Conservation (phyloP, 1,140 invertebrate species). For the Solenopsis fugax region DNA sequence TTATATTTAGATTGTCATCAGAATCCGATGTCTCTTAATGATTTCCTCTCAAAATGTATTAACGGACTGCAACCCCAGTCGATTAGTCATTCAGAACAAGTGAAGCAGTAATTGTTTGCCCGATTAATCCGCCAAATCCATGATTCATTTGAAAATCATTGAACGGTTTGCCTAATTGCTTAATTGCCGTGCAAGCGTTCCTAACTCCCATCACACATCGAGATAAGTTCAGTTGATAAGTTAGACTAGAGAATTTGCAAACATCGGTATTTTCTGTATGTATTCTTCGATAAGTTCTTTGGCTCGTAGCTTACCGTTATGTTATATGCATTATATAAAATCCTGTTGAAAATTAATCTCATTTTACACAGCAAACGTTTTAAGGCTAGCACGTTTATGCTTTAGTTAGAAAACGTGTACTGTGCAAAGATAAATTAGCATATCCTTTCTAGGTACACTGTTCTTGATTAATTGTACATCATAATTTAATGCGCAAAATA, state of each 20-base stretch:
- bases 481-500: neutral
- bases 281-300: slow-evolving; percentile 5
- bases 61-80: neutral
- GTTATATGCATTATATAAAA: neutral
- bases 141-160: slow-evolving; percentile 32
- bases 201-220: neutral
- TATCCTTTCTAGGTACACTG: neutral
- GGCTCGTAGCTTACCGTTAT: neutral
- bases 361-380: slow-evolving; percentile 15
- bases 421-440: neutral
- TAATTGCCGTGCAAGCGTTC: slow-evolving; percentile 25
- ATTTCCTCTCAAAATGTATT: slow-evolving; percentile 1
- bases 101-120: slow-evolving; percentile 20
- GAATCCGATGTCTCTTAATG: neutral
- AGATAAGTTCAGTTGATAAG: neutral
- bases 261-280: neutral
- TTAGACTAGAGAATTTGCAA: neutral
- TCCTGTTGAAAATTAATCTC: slow-evolving; percentile 29
- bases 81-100: slow-evolving; percentile 24
- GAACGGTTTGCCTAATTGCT: slow-evolving; percentile 40
- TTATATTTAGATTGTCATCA: neutral
- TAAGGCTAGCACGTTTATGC: neutral
- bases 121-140: slow-evolving; percentile 22
- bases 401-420: neutral
- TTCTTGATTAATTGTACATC: slow-evolving; percentile 24